Evolutionary conservation across 2,888 invertebrate genomes (phyloP).

Genomic region (Microplitis manilae): DNA sequence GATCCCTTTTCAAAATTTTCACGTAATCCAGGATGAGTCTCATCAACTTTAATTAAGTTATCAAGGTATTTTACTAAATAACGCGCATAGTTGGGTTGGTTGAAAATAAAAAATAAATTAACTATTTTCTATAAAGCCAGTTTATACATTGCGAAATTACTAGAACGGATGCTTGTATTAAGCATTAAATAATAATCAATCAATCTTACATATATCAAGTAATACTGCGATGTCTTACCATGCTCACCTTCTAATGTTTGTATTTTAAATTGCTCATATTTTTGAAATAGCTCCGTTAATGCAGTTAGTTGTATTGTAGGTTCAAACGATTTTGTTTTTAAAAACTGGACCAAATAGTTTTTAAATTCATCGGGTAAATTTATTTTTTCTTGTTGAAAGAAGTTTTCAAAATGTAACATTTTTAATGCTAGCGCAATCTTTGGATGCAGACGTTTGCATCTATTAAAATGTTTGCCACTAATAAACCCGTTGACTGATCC

Average conservation of each 20-base stretch:
- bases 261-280: slow-evolving; percentile 48
- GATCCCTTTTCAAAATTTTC: slow-evolving; percentile 54
- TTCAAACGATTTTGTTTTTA: too few species aligned
- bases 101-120: slow-evolving; percentile 60
- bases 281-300: slow-evolving; percentile 32
- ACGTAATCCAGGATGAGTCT: slow-evolving; percentile 59
- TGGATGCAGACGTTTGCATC: slow-evolving; percentile 49
- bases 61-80: slow-evolving; percentile 60
- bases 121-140: slow-evolving; percentile 57
- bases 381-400: slow-evolving; percentile 42
- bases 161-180: slow-evolving; percentile 56
- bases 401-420: slow-evolving; percentile 55
- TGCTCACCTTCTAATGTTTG: slow-evolving; percentile 53
- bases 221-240: slow-evolving; percentile 62
- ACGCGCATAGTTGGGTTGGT: slow-evolving; percentile 64
- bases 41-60: slow-evolving; percentile 55
- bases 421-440: slow-evolving; percentile 46
- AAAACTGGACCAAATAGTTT: neutral
- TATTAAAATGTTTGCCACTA: slow-evolving; percentile 51
- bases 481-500: slow-evolving; percentile 51
- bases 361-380: neutral
- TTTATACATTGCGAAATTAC: slow-evolving; percentile 57
- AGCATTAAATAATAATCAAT: slow-evolving; percentile 57
- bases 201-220: slow-evolving; percentile 55
- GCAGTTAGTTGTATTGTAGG: too few species aligned